These are phyloP conservation scores for Hippoglossus hippoglossus DNA, from an alignment of 2,797 vertebrate species.

Conservation along the genomic window DNA sequence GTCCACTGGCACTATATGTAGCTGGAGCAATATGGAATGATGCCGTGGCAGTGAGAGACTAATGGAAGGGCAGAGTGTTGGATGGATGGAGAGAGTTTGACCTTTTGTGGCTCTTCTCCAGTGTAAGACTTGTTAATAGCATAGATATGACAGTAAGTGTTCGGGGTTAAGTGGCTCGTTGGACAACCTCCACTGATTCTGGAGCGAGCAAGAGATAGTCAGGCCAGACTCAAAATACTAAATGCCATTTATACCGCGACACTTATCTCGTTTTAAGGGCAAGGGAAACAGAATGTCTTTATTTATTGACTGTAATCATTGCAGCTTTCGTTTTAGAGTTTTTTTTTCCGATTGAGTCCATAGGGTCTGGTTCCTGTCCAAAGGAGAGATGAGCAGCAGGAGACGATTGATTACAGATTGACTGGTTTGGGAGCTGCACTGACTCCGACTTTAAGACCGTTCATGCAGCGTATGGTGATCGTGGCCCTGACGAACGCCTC, in stretches of 20 bases:
- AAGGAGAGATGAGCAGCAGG: no score
- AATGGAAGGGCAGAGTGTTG: conserved; percentile 20
- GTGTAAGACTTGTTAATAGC: conserved; percentile 23
- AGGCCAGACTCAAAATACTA: conserved; percentile 17
- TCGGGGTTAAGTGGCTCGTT: conserved; percentile 15
- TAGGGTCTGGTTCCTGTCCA: no score
- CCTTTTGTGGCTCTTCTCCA: no score
- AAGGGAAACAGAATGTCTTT: background rate
- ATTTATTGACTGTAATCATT: background rate
- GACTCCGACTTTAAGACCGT: no score
- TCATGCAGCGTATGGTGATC: no score
- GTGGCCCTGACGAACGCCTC: no score
- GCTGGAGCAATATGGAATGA: background rate
- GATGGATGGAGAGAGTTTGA: background rate
- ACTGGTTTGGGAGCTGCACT: no score
- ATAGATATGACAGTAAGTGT: conserved; percentile 22
- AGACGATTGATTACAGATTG: no score
- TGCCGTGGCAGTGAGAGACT: conserved; percentile 1
- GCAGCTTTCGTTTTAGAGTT: no score
- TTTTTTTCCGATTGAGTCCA: no score
- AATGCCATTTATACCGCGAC: background rate
- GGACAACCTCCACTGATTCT: conserved; percentile 19
- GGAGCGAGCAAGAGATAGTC: conserved; percentile 3
- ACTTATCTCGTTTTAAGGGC: background rate
- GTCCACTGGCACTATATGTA: background rate